Conservation (phyloP, 2,113 vertebrate genomes). For the Sprattus sprattus region DNA sequence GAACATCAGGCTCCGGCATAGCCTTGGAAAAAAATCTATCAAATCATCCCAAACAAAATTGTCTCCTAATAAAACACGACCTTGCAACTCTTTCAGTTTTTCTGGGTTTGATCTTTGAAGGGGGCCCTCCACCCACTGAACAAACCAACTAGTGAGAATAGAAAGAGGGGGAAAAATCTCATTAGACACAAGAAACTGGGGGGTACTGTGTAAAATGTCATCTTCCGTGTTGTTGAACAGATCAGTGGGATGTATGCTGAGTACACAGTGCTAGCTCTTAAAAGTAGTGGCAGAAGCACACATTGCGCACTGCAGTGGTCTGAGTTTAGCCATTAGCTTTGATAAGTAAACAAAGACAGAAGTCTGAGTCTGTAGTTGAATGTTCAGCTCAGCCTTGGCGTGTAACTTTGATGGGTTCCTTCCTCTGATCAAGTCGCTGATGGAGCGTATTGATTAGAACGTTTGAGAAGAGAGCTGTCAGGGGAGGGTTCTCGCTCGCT, state of each 20-base stretch:
- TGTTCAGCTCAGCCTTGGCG: neutral
- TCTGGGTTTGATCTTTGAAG: neutral
- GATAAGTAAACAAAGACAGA: neutral
- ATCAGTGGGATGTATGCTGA: neutral
- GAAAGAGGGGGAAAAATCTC: neutral
- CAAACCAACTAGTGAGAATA: neutral
- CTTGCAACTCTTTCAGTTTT: conserved; percentile 5
- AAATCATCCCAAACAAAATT: conserved; percentile 16
- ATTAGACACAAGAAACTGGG: neutral
- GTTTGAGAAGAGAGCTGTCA: neutral
- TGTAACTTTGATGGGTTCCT: neutral
- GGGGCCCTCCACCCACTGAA: neutral
- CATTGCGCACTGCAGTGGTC: neutral
- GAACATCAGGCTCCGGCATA: conserved; percentile 20
- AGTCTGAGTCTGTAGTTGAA: neutral
- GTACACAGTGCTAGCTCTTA: neutral
- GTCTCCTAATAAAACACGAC: neutral
- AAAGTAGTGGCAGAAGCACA: neutral
- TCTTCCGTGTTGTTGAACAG: neutral
- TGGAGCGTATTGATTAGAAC: neutral
- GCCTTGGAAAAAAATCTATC: conserved; percentile 26
- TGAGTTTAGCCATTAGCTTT: neutral
- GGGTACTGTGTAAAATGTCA: neutral
- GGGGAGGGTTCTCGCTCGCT: neutral
- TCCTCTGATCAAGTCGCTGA: neutral